Conservation (phyloP, 1,140 invertebrate genomes). For the Aporrectodea caliginosa region DNA sequence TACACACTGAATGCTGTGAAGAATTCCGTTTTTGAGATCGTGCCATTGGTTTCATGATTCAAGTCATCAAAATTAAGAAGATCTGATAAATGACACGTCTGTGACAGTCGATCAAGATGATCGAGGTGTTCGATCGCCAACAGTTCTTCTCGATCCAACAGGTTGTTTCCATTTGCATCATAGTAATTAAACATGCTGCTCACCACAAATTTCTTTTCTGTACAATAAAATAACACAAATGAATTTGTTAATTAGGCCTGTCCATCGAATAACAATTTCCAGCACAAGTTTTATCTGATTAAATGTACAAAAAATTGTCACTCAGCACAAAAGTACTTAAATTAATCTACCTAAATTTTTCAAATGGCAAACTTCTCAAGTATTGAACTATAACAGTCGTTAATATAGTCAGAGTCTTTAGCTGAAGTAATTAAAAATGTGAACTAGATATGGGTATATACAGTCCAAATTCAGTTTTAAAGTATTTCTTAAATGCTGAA, state of each 20-base stretch:
- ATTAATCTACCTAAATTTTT: too few species aligned
- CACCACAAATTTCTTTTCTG: constrained; percentile 69
- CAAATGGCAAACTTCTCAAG: too few species aligned
- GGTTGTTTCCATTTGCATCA: constrained; percentile 69
- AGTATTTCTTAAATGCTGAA: too few species aligned
- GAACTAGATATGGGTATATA: too few species aligned
- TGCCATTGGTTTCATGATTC: constrained; percentile 61
- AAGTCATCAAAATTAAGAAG: constrained; percentile 70
- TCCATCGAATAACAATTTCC: not conserved
- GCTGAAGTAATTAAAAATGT: too few species aligned
- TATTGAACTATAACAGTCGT: too few species aligned
- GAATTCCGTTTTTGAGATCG: constrained; percentile 70
- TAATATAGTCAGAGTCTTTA: too few species aligned
- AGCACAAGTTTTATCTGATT: too few species aligned
- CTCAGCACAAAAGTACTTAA: too few species aligned
- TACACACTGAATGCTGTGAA: constrained; percentile 73
- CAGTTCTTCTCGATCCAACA: constrained; percentile 66
- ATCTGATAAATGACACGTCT: constrained; percentile 66
- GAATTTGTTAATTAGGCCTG: not conserved
- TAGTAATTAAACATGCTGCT: constrained; percentile 76
- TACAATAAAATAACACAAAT: constrained; percentile 16
- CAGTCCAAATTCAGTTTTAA: too few species aligned
- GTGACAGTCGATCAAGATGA: constrained; percentile 64
- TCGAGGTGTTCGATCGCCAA: constrained; percentile 64
- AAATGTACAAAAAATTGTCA: too few species aligned